Evolutionary conservation across 2,797 vertebrate species (phyloP), one percentile per base, ranked within the genome.

Genomic region (Oryzias sinensis): DNA sequence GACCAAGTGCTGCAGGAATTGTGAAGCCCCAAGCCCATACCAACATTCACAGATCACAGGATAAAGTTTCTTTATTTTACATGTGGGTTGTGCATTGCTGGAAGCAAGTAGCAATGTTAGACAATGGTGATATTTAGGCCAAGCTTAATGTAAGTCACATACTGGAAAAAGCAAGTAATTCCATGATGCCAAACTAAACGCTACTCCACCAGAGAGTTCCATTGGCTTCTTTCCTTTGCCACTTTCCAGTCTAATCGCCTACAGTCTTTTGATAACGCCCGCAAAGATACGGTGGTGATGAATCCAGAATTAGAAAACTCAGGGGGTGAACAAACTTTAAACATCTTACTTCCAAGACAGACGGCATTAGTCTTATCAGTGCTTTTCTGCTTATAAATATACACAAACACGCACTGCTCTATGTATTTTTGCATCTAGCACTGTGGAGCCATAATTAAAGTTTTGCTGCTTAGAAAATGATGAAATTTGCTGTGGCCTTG

Each of bases 201-300:
- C 63, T 62, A 57, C 76, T 80, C 73, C 63, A 71, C 68, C 66
- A 81, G 61, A 75, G 68, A 79, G 69, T 81, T 84, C 72, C 45
- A 5, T 53, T 18, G 14, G 11, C 46, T 70, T 65, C 64, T 72
- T 73, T 63, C 37, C 41, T 62, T 37, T 37, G 1, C 33, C 33
- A 37, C 33, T 70, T 75, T 77, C 72, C 54, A 75, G 40, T 70
- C 62, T 20, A 57, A 58, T 70, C 83, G 80, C 79, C 79, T 68
- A 80, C 60, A 1, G 52, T 49, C 62, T 71, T 48, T 73, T 53
- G 60, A 79, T 77, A 75, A 73, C 43, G 49, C 8, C 14, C 47
- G 56, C 3, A 6, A 69, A 80, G 63, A 74, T 59, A 70, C 76
- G 76, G 55, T 17, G 64, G 56, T 53, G 71, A 81, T 76, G 56